phyloP scores from a whole-genome alignment of 2,113 vertebrate species.

The Otolemur garnettii region DNA sequence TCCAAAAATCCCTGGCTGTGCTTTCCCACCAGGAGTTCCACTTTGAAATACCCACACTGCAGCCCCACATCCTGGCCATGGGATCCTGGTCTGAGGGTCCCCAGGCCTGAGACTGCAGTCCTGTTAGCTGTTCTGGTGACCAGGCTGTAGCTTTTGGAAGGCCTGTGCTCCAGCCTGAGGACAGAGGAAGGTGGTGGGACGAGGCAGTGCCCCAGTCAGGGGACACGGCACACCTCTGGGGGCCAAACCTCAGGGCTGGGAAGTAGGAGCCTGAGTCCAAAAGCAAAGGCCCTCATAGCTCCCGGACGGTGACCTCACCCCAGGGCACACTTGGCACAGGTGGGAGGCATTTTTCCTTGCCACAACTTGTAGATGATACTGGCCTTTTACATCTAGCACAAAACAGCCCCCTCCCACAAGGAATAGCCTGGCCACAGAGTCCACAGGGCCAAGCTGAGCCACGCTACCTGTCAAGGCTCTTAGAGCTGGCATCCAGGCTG shows the following conservation, averaged over 20 bases:
- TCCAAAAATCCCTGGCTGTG: too few relatives aligned
- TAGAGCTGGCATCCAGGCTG: neutral
- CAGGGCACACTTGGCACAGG: accelerated
- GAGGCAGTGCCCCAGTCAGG: accelerated
- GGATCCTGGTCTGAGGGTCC: accelerated
- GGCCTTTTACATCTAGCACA: too few relatives aligned
- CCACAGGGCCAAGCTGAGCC: accelerated
- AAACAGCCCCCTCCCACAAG: too few relatives aligned
- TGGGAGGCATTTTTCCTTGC: accelerated
- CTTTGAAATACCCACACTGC: accelerated
- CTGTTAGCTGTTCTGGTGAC: accelerated
- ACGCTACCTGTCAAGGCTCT: accelerated
- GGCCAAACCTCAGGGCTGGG: neutral
- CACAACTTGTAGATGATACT: too few relatives aligned
- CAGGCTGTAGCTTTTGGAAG: neutral
- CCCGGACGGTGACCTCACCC: too few relatives aligned
- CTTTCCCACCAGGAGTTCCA: accelerated
- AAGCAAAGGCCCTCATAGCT: accelerated
- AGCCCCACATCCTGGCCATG: accelerated
- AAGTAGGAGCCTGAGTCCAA: too few relatives aligned
- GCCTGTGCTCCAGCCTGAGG: neutral
- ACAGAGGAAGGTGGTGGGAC: accelerated
- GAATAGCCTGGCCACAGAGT: accelerated
- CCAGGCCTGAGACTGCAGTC: accelerated
- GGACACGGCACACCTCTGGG: accelerated